Percentiles rank a stretch among this genome's conserved stretches.
Conservation (phyloP, 2,797 vertebrate genomes). For the Sylvilagus floridanus region DNA sequence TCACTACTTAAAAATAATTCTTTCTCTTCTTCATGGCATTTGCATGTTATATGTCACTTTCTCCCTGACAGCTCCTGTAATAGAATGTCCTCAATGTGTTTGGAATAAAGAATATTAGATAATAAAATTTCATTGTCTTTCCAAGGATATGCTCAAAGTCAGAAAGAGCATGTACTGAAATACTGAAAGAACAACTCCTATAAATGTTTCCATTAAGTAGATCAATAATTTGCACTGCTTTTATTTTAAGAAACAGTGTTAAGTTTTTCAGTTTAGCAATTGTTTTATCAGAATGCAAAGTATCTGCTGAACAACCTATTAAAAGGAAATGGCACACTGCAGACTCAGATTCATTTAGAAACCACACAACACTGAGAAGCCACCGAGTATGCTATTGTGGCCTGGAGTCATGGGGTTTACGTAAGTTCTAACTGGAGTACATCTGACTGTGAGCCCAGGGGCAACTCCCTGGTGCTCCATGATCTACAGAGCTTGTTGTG, state of each 20-base stretch:
- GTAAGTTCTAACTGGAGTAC: neutral
- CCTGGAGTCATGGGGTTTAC: neutral
- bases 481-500: neutral
- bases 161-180: constrained; percentile 58
- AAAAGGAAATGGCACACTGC: neutral
- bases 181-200: constrained; percentile 42
- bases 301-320: neutral
- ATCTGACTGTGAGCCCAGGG: neutral
- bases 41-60: constrained; percentile 71
- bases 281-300: neutral
- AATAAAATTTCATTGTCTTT: constrained; percentile 77
- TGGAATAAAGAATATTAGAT: constrained; percentile 62
- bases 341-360: neutral
- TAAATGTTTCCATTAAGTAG: constrained; percentile 68
- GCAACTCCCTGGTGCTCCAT: neutral
- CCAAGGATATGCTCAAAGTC: constrained; percentile 67
- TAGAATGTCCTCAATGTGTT: constrained; percentile 66
- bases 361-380: neutral
- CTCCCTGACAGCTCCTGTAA: constrained; percentile 71
- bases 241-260: neutral
- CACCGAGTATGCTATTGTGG: neutral
- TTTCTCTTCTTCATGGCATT: constrained; percentile 61
- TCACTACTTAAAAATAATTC: constrained; percentile 46
- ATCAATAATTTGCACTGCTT: constrained; percentile 39
- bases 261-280: neutral